These are phyloP conservation scores for Patella caerulea DNA, from an alignment of 2,888 invertebrate species.

Conservation along the genomic window DNA sequence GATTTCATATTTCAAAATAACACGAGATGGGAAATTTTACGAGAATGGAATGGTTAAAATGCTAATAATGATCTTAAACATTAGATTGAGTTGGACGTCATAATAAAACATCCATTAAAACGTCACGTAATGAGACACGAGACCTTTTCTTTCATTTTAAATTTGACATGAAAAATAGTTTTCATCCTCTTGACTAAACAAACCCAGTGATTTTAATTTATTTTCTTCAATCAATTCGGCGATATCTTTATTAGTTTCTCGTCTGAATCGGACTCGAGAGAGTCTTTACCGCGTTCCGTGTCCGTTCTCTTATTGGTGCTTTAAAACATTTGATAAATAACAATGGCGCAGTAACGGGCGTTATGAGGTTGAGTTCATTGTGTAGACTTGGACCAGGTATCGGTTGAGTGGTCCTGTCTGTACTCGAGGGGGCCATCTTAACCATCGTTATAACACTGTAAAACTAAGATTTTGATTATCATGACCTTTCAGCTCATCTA, in stretches of 20 bases:
- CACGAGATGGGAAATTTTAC: no score
- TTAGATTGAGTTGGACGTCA: no score
- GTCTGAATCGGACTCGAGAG: background rate
- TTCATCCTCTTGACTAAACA: background rate
- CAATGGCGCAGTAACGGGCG: background rate
- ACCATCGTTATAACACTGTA: no score
- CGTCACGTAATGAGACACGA: background rate
- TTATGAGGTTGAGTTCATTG: background rate
- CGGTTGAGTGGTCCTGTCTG: no score
- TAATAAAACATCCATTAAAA: no score
- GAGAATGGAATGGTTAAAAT: no score
- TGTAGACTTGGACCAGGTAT: no score
- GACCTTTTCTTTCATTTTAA: constrained; percentile 10
- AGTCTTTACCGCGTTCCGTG: constrained; percentile 3
- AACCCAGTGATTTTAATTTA: constrained; percentile 3
- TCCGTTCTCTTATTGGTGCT: background rate
- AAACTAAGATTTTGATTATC: no score
- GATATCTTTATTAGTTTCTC: background rate
- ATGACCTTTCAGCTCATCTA: no score
- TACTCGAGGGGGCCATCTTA: no score
- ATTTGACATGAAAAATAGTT: constrained; percentile 9
- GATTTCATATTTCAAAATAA: no score
- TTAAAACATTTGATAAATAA: background rate
- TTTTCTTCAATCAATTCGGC: constrained; percentile 10
- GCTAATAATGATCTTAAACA: no score